Percentiles rank a stretch among this genome's conserved stretches.
These are phyloP conservation scores for Micoletzkya japonica DNA, from an alignment of 2,888 invertebrate species.

Conservation along the genomic window DNA sequence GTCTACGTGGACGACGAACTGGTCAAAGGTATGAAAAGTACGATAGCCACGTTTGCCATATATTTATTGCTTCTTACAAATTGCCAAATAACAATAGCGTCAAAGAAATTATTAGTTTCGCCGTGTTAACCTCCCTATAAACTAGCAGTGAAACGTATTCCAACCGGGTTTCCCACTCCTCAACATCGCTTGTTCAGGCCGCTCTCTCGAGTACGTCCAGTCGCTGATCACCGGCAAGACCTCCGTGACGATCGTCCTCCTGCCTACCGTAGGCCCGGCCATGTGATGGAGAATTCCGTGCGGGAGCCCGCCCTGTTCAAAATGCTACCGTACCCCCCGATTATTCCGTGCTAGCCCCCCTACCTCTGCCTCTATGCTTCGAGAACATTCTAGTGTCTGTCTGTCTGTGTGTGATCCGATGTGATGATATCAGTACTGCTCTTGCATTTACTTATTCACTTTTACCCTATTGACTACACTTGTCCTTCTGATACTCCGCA, in stretches of 20 bases:
- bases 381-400: no score
- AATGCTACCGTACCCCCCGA: no score
- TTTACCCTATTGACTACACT: no score
- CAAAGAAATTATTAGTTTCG: background rate
- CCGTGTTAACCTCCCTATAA: background rate
- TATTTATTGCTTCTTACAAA: background rate
- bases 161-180: background rate
- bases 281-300: constrained; percentile 35
- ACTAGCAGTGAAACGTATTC: background rate
- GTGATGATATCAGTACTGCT: no score
- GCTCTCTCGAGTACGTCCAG: constrained; percentile 47
- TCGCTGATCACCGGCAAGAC: constrained; percentile 51
- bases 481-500: no score
- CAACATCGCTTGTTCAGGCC: constrained; percentile 1
- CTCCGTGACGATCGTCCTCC: constrained; percentile 42
- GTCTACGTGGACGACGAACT: constrained; percentile 51
- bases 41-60: no score
- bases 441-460: no score
- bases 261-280: constrained; percentile 48
- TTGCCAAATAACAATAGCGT: background rate
- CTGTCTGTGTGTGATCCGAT: no score
- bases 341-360: no score
- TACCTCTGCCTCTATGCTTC: no score
- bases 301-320: background rate
- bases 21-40: constrained; percentile 42